Evolutionary conservation across 1,140 invertebrate genomes (phyloP).

Genomic region (Drosophila nannoptera): DNA sequence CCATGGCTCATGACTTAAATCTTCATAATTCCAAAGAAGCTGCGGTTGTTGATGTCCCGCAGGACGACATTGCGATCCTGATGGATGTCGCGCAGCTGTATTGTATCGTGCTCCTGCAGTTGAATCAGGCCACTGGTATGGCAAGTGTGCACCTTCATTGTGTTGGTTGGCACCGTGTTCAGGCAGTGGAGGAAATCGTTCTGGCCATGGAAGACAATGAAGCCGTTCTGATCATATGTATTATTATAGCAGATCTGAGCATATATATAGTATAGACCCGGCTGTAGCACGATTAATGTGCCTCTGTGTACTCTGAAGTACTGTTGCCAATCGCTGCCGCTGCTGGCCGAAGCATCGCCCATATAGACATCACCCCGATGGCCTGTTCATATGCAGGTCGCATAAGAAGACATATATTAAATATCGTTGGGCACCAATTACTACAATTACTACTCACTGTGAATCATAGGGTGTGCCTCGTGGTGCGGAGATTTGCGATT

Average conservation of each 20-base stretch:
- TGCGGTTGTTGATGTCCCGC: constrained; percentile 84
- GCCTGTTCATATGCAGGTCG: constrained; percentile 16
- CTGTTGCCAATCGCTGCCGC: constrained; percentile 41
- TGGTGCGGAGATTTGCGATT: constrained; percentile 49
- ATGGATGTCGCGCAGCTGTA: constrained; percentile 85
- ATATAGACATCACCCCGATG: constrained; percentile 70
- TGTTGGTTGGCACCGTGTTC: constrained; percentile 82
- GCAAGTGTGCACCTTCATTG: constrained; percentile 84
- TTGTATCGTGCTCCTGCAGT: constrained; percentile 82
- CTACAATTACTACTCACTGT: constrained; percentile 41
- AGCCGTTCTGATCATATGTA: constrained; percentile 83
- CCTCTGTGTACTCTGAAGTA: constrained; percentile 76
- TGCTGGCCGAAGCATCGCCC: constrained; percentile 50
- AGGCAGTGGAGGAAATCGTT: constrained; percentile 80
- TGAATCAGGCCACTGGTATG: constrained; percentile 85
- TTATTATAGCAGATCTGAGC: constrained; percentile 85
- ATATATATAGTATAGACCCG: constrained; percentile 84
- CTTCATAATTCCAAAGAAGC: constrained; percentile 89
- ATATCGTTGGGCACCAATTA: neutral
- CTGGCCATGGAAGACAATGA: constrained; percentile 81
- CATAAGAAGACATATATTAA: constrained; percentile 2
- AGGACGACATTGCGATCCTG: constrained; percentile 85
- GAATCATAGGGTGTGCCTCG: constrained; percentile 29
- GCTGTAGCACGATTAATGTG: constrained; percentile 80
- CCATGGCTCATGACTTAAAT: constrained; percentile 32